Conservation (phyloP, 2,888 invertebrate genomes). For the Ellobium chinense region DNA sequence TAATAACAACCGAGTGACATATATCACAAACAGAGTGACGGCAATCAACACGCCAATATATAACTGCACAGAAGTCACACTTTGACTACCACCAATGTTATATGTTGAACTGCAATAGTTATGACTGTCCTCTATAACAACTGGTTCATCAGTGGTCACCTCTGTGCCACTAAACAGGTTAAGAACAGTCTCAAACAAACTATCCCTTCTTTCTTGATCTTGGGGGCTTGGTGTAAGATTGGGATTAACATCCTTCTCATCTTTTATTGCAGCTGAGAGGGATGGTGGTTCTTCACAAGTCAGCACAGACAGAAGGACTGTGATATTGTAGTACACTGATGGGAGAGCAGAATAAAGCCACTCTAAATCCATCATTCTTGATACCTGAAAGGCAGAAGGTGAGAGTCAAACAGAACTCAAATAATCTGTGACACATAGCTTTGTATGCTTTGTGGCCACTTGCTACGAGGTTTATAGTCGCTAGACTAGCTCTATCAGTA, state of each 20-base stretch:
- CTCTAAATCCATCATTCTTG: slow-evolving; percentile 15
- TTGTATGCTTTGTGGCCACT: too few species aligned
- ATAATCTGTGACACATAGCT: too few species aligned
- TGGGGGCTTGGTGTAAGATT: background rate
- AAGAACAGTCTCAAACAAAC: background rate
- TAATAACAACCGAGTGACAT: background rate
- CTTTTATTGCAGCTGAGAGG: background rate
- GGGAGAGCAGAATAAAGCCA: slow-evolving; percentile 12
- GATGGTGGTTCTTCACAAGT: slow-evolving; percentile 8
- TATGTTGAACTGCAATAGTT: background rate
- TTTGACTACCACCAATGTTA: background rate
- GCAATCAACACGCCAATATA: background rate
- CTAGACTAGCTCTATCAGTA: too few species aligned
- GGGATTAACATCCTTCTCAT: background rate
- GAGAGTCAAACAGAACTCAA: too few species aligned
- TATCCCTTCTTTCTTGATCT: background rate
- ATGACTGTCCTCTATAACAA: too few species aligned
- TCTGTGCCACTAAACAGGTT: background rate
- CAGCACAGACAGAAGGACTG: slow-evolving; percentile 14
- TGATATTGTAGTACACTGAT: slow-evolving; percentile 15
- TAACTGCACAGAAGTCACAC: background rate
- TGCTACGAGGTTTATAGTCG: too few species aligned
- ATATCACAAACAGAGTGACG: background rate
- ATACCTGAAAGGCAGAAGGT: background rate
- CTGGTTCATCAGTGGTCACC: background rate